Conservation (phyloP, 2,113 vertebrate species). For the Macaca mulatta region DNA sequence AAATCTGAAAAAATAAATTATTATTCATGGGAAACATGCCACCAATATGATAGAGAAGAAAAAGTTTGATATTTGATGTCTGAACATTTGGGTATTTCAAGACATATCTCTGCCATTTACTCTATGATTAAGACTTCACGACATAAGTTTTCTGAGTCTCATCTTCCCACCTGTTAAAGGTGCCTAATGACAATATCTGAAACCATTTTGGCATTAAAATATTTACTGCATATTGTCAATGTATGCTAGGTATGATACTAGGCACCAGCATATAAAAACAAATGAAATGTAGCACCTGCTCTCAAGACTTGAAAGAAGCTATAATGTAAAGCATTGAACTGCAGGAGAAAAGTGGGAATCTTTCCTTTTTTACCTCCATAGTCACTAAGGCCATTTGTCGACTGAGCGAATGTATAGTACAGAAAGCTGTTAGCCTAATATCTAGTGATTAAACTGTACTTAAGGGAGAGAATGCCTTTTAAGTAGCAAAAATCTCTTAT, state of each 20-base stretch:
- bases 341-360: not conserved
- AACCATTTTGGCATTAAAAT: not conserved
- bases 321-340: not conserved
- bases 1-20: not conserved
- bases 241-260: not conserved
- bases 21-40: not conserved
- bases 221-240: not conserved
- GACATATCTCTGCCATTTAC: not conserved
- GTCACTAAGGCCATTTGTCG: not conserved
- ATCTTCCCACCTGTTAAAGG: not conserved
- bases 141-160: not conserved
- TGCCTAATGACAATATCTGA: not conserved
- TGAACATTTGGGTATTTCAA: not conserved
- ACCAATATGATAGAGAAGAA: not conserved
- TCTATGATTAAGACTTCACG: not conserved
- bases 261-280: not conserved
- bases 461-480: not conserved
- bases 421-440: not conserved
- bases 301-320: not conserved
- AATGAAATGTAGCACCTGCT: not conserved
- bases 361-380: not conserved
- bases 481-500: not conserved
- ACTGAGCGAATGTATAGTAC: accelerated
- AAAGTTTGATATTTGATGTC: not conserved
- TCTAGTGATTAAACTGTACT: not conserved